phyloP scores from a whole-genome alignment of 2,888 invertebrate genomes.

The Bruchidius siliquastri region DNA sequence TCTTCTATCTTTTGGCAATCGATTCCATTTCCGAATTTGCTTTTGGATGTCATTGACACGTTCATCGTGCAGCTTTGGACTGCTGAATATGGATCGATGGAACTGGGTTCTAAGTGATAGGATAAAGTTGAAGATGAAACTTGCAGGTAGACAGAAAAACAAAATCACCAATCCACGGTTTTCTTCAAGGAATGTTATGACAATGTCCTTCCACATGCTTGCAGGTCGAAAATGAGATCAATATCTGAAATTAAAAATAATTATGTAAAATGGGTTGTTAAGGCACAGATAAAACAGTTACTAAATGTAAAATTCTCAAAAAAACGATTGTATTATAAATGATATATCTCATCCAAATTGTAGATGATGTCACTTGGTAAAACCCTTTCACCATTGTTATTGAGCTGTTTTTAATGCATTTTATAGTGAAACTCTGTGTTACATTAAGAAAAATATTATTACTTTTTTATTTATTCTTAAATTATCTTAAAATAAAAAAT shows the following conservation, averaged over 20 bases:
- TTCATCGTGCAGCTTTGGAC: constrained; percentile 47
- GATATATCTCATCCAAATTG: no score
- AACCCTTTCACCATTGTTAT: no score
- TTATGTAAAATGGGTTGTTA: no score
- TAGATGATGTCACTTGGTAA: no score
- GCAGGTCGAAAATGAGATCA: background rate
- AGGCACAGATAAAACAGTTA: no score
- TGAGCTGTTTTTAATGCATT: no score
- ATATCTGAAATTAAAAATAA: background rate
- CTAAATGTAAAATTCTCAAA: no score
- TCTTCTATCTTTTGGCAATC: constrained; percentile 45
- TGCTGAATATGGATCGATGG: constrained; percentile 42
- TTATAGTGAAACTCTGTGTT: no score
- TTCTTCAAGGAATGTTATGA: constrained; percentile 56
- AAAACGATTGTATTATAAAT: no score
- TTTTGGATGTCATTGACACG: constrained; percentile 50
- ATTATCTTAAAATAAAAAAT: no score
- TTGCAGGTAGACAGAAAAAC: constrained; percentile 63
- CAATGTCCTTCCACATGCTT: constrained; percentile 28
- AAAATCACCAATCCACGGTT: constrained; percentile 60
- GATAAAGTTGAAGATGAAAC: constrained; percentile 55
- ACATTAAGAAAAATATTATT: no score
- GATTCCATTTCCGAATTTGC: constrained; percentile 54
- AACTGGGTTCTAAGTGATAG: constrained; percentile 46
- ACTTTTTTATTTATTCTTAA: no score